Evolutionary conservation across 2,888 invertebrate genomes (phyloP), one percentile per base, ranked within the genome.

Genomic region (Aethes cnicana): DNA sequence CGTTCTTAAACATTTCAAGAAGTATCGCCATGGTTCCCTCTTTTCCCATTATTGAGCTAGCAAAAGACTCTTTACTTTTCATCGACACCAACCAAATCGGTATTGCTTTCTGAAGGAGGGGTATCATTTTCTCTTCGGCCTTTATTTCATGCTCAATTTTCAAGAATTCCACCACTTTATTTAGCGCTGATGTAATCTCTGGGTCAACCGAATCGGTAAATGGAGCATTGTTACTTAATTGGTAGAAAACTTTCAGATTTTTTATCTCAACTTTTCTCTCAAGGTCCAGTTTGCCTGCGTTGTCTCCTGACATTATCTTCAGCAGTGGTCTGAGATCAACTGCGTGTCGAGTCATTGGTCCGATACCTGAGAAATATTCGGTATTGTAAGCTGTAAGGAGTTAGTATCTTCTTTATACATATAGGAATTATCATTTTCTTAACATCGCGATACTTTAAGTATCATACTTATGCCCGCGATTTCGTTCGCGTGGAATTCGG

Each of bases 271-370:
- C 93, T 1, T 91, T 91, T 57, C 92, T 85, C 61, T 95, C 92
- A n/a, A 96, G 80, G 44, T 91, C 88, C 8, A 95, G 79, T 55
- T 87, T 81, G 1, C 76, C 67, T 0, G 89, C 90, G 56, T 93
- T 93, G 32, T 92, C 89, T n/a, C 90, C 92, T 0, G 94, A 90
- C 58, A 96, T 89, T 18, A 96, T 91, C 77, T 94, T 94, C 17
- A 97, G 79, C 67, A 96, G 86, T 0, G 97, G 96, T 47, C 93
- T 90, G 52, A 98, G 81, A 81, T 98, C 98, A 53, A 92, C 92
- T 0, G 97, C 96, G 70, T 94, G 94, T 59, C 97, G 92, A 60
- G 95, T 95, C 92, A 98, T 95, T 1, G 98, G 98, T 0, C 98
- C 98, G 12, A 95, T 90, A 47, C 93, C 92, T 89, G 64, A 32